Base-by-base conservation (phyloP, 2,797 vertebrate genomes). In the Malacoctenus gilli region DNA sequence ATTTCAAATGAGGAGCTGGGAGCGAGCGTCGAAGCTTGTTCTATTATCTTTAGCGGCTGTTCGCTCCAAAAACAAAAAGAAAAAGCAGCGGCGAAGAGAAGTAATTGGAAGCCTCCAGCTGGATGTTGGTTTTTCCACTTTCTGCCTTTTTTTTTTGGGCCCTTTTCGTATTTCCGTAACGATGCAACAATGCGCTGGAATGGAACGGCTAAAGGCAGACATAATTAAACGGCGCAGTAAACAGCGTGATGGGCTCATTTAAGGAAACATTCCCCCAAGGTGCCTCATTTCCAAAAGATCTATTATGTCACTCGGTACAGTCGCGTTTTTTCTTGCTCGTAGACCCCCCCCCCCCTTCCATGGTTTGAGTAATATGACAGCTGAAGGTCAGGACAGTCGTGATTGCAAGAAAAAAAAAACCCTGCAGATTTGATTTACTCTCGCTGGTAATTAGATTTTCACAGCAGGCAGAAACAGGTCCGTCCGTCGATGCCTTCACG, bases 181-280 rank as follows among this genome's bases (percentile, higher is more conserved):
- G 23, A 30, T 44, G 30, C 20, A 41, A 44, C 15, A 28, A 6
- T 40, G 36, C 40, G 16, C 32, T 18, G 31, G 46, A 54, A 52
- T 51, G 30, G 31, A 23, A 34, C 20, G 55, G 37, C 30, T 16
- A 3, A 21, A 47, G 32, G 59, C 28, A 43, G 28, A 23, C 5
- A n/a, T n/a, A n/a, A 35, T 73, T 21, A 25, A 50, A 49, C 39
- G 51, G 19, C 36, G 32, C 21, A 55, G 23, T 21, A 6, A 39
- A 30, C 14, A 10, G 6, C 23, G 15, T 18, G 3, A 25, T 37
- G 13, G 60, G 58, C 1, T 44, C 1, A 42, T 60, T 50, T 28
- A 14, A 35, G 13, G 9, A 25, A 32, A 21, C 19, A 23, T 48
- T 39, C 15, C 18, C n/a, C 14, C 13, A 23, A 36, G 4, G 13